These are phyloP conservation scores for Meteorus cinctellus DNA, from an alignment of 2,888 invertebrate genomes.

Conservation along the genomic window DNA sequence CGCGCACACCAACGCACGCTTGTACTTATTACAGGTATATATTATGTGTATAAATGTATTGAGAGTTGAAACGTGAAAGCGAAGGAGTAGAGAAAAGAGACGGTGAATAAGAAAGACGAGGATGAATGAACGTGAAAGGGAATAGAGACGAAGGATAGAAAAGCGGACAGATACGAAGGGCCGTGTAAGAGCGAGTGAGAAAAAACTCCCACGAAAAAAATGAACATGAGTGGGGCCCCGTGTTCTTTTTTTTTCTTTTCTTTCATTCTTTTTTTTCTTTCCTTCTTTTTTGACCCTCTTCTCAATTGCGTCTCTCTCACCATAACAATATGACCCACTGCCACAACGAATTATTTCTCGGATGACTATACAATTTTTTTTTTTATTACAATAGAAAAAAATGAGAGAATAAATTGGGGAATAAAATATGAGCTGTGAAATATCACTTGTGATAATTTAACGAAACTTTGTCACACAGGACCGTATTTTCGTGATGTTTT, in stretches of 20 bases:
- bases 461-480: too few species aligned
- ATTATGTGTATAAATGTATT: neutral
- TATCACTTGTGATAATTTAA: too few species aligned
- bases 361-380: neutral
- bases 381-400: neutral
- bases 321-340: slow-evolving; percentile 4
- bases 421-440: too few species aligned
- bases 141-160: neutral
- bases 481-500: too few species aligned
- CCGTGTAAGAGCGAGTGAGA: neutral
- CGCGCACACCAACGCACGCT: neutral
- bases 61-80: neutral
- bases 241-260: neutral
- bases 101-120: neutral
- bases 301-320: slow-evolving; percentile 7
- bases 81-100: slow-evolving; percentile 1
- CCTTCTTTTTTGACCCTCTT: neutral
- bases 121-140: neutral
- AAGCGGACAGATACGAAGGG: neutral
- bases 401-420: too few species aligned
- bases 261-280: neutral
- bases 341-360: neutral
- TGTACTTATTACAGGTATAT: neutral
- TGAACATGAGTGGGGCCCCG: neutral
- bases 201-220: slow-evolving; percentile 2